Percentiles rank a stretch among this genome's conserved stretches.
Evolutionary conservation across 2,888 invertebrate genomes (phyloP).

Genomic region (Tinea pellionella): DNA sequence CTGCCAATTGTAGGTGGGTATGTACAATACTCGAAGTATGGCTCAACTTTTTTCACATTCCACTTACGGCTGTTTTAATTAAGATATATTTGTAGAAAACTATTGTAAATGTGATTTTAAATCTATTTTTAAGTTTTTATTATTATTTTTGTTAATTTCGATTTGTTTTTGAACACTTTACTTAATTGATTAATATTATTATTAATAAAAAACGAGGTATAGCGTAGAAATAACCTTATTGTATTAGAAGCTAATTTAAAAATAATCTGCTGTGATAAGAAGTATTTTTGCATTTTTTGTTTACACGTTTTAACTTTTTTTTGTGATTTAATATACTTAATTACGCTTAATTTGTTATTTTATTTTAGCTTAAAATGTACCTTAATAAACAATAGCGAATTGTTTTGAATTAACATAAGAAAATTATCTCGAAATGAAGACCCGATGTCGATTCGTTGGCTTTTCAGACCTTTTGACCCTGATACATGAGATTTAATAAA

Average conservation of each 20-base stretch:
- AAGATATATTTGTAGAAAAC: not conserved
- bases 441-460: not conserved
- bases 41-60: not conserved
- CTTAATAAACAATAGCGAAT: not conserved
- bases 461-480: constrained; percentile 5
- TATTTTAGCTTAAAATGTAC: not conserved
- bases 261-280: not conserved
- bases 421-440: not conserved
- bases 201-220: not conserved
- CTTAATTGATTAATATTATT: not conserved
- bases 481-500: constrained; percentile 6
- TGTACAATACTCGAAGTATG: not conserved
- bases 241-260: not conserved
- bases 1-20: not conserved
- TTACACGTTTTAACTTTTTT: not conserved
- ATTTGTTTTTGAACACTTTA: not conserved
- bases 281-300: not conserved
- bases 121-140: not conserved
- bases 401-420: no score
- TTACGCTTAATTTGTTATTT: not conserved
- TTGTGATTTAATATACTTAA: not conserved
- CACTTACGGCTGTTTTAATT: constrained; percentile 5
- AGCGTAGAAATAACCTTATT: not conserved
- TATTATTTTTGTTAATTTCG: no score
- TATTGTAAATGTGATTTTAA: not conserved